phyloP scores from a whole-genome alignment of 2,888 invertebrate species.

The Muscina levida region DNA sequence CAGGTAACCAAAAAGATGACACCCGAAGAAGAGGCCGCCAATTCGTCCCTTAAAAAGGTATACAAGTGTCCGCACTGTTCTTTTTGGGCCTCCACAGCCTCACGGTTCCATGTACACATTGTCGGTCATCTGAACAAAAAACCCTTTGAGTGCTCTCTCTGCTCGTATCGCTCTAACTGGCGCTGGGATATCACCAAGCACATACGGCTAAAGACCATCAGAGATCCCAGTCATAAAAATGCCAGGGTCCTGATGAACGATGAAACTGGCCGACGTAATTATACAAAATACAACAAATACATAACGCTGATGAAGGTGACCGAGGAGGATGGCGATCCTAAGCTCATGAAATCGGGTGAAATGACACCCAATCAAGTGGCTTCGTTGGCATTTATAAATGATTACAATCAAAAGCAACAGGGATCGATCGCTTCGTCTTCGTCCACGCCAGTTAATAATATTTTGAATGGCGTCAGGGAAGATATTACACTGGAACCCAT shows the following conservation, averaged over 20 bases:
- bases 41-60: constrained; percentile 87
- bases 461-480: constrained; percentile 71
- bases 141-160: constrained; percentile 96
- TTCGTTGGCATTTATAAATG: constrained; percentile 81
- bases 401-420: constrained; percentile 79
- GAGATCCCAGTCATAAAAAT: constrained; percentile 89
- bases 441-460: constrained; percentile 60
- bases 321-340: constrained; percentile 81
- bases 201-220: constrained; percentile 92
- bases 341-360: constrained; percentile 80
- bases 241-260: constrained; percentile 94
- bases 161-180: constrained; percentile 97
- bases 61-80: constrained; percentile 96
- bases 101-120: constrained; percentile 95
- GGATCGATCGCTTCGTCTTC: constrained; percentile 50
- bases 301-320: constrained; percentile 86
- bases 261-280: constrained; percentile 93
- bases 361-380: constrained; percentile 81
- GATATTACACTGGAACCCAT: constrained; percentile 76
- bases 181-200: constrained; percentile 98
- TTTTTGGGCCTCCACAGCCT: constrained; percentile 95
- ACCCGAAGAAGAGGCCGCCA: constrained; percentile 84
- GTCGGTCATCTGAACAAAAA: constrained; percentile 95
- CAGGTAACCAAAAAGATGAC: constrained; percentile 83
- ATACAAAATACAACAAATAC: constrained; percentile 95